Evolutionary conservation across 2,113 vertebrate genomes (phyloP).

Genomic region (Ammospiza caudacuta): DNA sequence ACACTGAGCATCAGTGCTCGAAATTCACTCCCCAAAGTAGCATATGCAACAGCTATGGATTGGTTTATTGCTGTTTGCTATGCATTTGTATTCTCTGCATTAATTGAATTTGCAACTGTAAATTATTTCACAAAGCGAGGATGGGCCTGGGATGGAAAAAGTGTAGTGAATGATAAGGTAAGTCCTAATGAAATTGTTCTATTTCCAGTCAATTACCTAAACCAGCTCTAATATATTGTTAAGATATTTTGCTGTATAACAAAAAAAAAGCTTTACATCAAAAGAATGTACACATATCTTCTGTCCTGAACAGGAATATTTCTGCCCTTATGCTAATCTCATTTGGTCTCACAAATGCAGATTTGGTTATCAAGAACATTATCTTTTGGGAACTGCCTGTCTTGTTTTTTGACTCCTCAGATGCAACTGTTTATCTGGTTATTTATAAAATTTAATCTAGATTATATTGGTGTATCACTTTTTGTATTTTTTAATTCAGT

Average conservation of each 20-base stretch:
- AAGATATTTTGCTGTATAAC: background rate
- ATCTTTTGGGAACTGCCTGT: background rate
- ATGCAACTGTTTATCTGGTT: background rate
- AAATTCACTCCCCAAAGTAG: slow-evolving; percentile 97
- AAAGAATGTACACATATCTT: background rate
- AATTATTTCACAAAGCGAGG: slow-evolving; percentile 99
- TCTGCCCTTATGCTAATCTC: background rate
- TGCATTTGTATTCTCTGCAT: slow-evolving; percentile 96
- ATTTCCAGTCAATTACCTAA: background rate
- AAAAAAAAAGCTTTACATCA: background rate
- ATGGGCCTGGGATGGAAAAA: slow-evolving; percentile 99
- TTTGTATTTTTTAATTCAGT: background rate
- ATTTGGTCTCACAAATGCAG: background rate
- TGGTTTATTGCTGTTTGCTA: slow-evolving; percentile 99
- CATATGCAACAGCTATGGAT: slow-evolving; percentile 99
- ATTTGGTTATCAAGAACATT: background rate
- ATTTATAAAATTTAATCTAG: background rate
- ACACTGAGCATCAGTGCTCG: slow-evolving; percentile 95
- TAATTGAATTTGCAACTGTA: slow-evolving; percentile 98
- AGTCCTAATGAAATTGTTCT: slow-evolving; percentile 40
- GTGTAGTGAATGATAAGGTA: slow-evolving; percentile 97
- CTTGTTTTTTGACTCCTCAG: background rate
- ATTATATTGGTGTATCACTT: background rate
- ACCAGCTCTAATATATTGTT: background rate
- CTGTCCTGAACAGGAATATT: background rate